Percentiles rank a stretch among this genome's conserved stretches.
Evolutionary conservation across 1,140 invertebrate genomes (phyloP).

Genomic region (Microvelia longipes): DNA sequence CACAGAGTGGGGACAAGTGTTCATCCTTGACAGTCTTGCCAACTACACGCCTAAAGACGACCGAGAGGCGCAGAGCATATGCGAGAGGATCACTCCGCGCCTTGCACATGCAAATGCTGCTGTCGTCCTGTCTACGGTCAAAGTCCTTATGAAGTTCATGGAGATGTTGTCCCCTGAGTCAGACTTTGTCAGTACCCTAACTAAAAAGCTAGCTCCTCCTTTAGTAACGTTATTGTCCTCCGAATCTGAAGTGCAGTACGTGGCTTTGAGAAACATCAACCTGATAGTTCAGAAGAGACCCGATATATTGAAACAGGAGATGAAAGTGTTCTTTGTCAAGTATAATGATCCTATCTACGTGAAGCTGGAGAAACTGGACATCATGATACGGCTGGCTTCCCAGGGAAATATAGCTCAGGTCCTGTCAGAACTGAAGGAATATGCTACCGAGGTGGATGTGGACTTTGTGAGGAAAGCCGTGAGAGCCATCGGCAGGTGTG

Average conservation of each 20-base stretch:
- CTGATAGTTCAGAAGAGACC: slow-evolving; percentile 97
- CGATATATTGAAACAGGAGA: slow-evolving; percentile 98
- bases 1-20: slow-evolving; percentile 98
- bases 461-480: slow-evolving; percentile 99
- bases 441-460: slow-evolving; percentile 97
- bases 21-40: slow-evolving; percentile 93
- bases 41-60: slow-evolving; percentile 97
- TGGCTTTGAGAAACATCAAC: slow-evolving; percentile 96
- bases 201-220: slow-evolving; percentile 96
- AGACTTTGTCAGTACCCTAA: slow-evolving; percentile 85
- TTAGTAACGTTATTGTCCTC: slow-evolving; percentile 93
- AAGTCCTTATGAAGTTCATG: slow-evolving; percentile 94
- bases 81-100: slow-evolving; percentile 92
- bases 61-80: slow-evolving; percentile 97
- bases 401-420: slow-evolving; percentile 98
- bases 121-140: slow-evolving; percentile 97
- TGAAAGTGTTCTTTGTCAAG: slow-evolving; percentile 99
- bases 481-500: slow-evolving; percentile 93
- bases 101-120: slow-evolving; percentile 98
- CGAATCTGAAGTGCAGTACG: slow-evolving; percentile 98
- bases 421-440: slow-evolving; percentile 95
- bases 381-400: slow-evolving; percentile 97
- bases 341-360: slow-evolving; percentile 99
- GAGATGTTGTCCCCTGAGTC: slow-evolving; percentile 86
- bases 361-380: slow-evolving; percentile 97